phyloP scores from a whole-genome alignment of 2,888 invertebrate species.

The Agriopis aurantiaria region DNA sequence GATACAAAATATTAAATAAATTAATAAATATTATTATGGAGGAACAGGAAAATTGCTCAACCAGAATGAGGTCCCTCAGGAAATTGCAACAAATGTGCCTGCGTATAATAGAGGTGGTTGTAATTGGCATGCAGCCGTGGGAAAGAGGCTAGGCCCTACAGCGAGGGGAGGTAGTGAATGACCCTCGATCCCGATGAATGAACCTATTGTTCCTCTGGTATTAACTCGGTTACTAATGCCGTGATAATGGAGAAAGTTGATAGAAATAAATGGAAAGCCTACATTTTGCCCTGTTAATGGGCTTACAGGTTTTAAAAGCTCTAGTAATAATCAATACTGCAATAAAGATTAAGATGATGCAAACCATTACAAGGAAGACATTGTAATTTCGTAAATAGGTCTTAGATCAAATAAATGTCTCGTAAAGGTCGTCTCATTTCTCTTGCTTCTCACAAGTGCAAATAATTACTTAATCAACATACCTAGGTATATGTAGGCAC shows the following conservation, averaged over 20 bases:
- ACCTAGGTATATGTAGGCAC: too few species aligned
- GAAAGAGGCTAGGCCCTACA: constrained; percentile 41
- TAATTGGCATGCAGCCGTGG: constrained; percentile 43
- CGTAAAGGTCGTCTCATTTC: background rate
- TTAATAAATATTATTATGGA: too few species aligned
- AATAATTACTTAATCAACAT: background rate
- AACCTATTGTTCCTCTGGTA: constrained; percentile 42
- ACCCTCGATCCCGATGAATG: constrained; percentile 43
- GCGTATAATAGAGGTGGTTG: constrained; percentile 34
- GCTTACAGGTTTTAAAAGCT: background rate
- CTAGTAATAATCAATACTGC: background rate
- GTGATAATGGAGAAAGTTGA: constrained; percentile 41
- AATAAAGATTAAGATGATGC: background rate
- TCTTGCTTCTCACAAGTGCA: background rate
- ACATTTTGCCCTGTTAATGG: constrained; percentile 10
- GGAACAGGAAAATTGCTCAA: constrained; percentile 19
- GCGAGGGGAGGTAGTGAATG: constrained; percentile 42
- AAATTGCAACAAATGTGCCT: constrained; percentile 37
- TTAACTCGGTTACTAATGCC: constrained; percentile 42
- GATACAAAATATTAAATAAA: too few species aligned
- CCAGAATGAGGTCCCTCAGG: constrained; percentile 26
- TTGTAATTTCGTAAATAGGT: too few species aligned
- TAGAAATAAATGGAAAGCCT: constrained; percentile 31
- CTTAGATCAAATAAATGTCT: too few species aligned
- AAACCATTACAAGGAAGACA: background rate